phyloP scores from a whole-genome alignment of 2,888 invertebrate genomes.

The Drosophila greeni region DNA sequence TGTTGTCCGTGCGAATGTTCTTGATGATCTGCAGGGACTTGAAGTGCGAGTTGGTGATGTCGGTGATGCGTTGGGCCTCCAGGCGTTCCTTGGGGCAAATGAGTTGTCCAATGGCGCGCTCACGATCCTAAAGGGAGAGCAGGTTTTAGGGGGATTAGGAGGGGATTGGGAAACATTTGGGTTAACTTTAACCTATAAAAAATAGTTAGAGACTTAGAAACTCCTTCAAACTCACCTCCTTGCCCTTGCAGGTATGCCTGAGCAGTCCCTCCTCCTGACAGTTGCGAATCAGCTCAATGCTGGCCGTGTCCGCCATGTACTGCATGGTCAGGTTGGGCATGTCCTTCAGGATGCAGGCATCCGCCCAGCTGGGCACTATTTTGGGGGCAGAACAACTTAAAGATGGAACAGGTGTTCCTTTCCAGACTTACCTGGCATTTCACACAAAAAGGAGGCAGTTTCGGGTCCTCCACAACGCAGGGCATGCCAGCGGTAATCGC shows the following conservation, averaged over 20 bases:
- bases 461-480: conserved; percentile 87
- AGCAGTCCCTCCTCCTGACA: conserved; percentile 87
- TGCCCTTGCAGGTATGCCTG: conserved; percentile 86
- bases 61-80: conserved; percentile 76
- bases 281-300: conserved; percentile 86
- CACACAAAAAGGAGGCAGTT: conserved; percentile 88
- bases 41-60: conserved; percentile 77
- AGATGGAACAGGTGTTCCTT: neutral
- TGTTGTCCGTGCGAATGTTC: conserved; percentile 77
- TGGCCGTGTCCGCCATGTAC: conserved; percentile 87
- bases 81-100: conserved; percentile 76
- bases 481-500: conserved; percentile 89
- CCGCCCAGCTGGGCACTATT: conserved; percentile 89
- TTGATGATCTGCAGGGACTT: conserved; percentile 78
- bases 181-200: no score
- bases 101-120: conserved; percentile 69
- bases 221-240: conserved; percentile 81
- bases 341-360: conserved; percentile 85
- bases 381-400: neutral
- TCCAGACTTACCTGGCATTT: conserved; percentile 84
- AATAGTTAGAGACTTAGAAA: neutral
- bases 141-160: no score
- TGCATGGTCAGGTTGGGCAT: conserved; percentile 86
- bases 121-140: conserved; percentile 67
- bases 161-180: no score